Conservation (phyloP, 2,888 invertebrate genomes). For the Tryphoninae sp. region DNA sequence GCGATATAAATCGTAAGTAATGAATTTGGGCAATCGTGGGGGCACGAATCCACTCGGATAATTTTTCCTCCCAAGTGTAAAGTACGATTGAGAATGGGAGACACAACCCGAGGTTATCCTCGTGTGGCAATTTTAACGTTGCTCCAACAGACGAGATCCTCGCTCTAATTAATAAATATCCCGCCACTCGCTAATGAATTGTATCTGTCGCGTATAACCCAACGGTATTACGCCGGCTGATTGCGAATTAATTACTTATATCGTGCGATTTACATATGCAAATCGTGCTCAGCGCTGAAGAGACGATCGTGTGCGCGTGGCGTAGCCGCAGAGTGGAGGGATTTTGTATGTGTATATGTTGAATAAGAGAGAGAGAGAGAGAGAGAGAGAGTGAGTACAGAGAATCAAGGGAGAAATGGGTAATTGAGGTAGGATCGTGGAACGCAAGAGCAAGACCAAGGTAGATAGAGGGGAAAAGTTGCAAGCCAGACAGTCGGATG, state of each 20-base stretch:
- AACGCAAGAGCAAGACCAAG: constrained; percentile 53
- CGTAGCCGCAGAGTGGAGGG: constrained; percentile 32
- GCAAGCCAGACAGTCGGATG: constrained; percentile 55
- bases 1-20: too few relatives aligned
- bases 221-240: constrained; percentile 74
- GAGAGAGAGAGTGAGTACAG: constrained; percentile 24
- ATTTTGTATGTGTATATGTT: constrained; percentile 11
- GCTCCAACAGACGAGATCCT: constrained; percentile 44
- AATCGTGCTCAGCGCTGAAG: constrained; percentile 69
- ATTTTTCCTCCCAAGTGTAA: constrained; percentile 45
- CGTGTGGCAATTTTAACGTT: constrained; percentile 20
- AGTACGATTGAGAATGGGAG: constrained; percentile 43
- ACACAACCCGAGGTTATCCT: constrained; percentile 13
- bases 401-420: constrained; percentile 58
- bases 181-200: constrained; percentile 76
- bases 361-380: too few relatives aligned
- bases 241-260: constrained; percentile 81
- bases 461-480: constrained; percentile 64
- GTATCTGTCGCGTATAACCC: constrained; percentile 74
- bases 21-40: too few relatives aligned
- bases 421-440: constrained; percentile 57
- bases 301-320: constrained; percentile 64
- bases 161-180: constrained; percentile 75
- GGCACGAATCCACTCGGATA: background rate
- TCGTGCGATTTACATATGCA: constrained; percentile 79